Base-by-base conservation (phyloP, 2,113 vertebrate species). In the Tautogolabrus adspersus region DNA sequence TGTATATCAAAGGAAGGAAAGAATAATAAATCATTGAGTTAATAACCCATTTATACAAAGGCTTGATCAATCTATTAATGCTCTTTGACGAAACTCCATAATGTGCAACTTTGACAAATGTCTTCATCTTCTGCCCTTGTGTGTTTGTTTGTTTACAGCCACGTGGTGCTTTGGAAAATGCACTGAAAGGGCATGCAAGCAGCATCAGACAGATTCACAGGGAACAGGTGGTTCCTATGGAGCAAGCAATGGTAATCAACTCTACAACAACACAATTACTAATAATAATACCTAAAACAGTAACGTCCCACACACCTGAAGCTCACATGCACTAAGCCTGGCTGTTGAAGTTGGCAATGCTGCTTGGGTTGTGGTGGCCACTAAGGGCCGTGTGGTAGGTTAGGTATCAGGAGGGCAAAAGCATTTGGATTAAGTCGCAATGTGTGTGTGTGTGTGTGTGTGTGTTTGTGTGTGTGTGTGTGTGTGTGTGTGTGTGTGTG, bases 161-260 rank as follows among this genome's bases (percentile, higher is more conserved):
- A 3, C 93, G 94, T 38, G 97, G 96, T 80, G 94, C 92, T 6
- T 89, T 98, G 87, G 96, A 94, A 85, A 94, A 96, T 11, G 96
- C 95, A 26, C 91, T 99, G 83, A 96, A 94, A 87, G 94, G 88
- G 73, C 94, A 97, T 0, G 95, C 94, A 72, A 95, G 94, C 85
- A 96, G 65, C 49, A 94, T 98, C 77, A 91, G 93, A 79, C 86
- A 76, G 73, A 96, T 98, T 83, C 94, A 99, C 87, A 91, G 82
- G 54, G 92, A 95, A 6, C 93, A 95, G 77, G 95, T 98, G 5
- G 49, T 96, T 64, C 96, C 96, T 0, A 77, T 98, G 93, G 96
- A 96, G 82, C 94, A 96, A 81, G 93, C 94, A 30, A 95, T 96
- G 97, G 97, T 98, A 97, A 97, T 46, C 6, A 66, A 1, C 7